A percentile compares a stretch with the other conserved stretches of the same genome.
Evolutionary conservation across 2,113 vertebrate genomes (phyloP).

Genomic region (Athene noctua): DNA sequence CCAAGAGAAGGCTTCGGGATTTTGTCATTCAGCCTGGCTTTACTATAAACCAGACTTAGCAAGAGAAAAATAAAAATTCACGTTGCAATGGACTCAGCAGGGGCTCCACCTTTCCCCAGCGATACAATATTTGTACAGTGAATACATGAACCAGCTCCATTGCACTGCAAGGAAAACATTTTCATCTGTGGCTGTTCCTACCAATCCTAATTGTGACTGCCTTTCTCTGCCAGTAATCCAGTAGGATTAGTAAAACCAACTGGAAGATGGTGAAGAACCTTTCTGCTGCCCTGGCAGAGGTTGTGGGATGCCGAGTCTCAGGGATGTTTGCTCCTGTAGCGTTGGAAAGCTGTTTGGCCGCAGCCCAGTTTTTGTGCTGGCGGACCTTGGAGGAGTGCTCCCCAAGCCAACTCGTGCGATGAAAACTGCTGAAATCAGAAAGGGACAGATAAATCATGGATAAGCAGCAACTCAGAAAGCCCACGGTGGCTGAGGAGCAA

Average conservation of each 20-base stretch:
- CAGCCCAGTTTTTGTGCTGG: neutral
- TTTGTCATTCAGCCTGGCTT: neutral
- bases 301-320: neutral
- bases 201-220: neutral
- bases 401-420: neutral
- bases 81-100: neutral
- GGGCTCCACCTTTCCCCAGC: neutral
- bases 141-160: neutral
- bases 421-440: neutral
- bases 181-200: neutral
- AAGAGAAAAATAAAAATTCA: neutral
- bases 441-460: neutral
- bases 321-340: neutral
- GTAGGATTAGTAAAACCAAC: neutral
- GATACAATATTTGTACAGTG: neutral
- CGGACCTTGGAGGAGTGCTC: neutral
- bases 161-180: neutral
- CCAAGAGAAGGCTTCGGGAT: neutral
- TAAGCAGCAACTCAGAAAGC: fast-evolving
- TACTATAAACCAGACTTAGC: neutral
- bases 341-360: neutral
- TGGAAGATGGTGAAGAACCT: neutral
- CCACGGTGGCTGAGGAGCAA: neutral
- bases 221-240: neutral
- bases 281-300: neutral